Percentiles rank a stretch among this genome's conserved stretches.
phyloP scores from a whole-genome alignment of 1,140 invertebrate genomes.

The Pogonognathellus flavescens region DNA sequence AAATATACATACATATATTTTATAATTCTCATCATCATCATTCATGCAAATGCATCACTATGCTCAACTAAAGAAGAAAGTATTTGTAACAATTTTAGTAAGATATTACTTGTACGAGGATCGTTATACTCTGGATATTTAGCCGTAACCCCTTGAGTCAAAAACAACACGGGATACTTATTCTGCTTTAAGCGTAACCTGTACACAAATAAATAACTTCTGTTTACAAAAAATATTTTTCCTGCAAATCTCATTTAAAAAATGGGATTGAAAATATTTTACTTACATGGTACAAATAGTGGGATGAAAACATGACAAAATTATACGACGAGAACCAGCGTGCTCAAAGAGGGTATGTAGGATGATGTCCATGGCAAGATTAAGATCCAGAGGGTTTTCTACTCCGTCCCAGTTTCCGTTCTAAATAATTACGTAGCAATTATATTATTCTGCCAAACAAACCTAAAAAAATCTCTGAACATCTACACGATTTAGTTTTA shows the following conservation, averaged over 20 bases:
- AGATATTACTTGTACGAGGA: slow-evolving; percentile 79
- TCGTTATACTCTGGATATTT: slow-evolving; percentile 88
- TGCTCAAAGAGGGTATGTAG: slow-evolving; percentile 82
- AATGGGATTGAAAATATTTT: slow-evolving; percentile 18
- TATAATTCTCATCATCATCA: too few relatives aligned
- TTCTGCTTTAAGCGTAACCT: slow-evolving; percentile 91
- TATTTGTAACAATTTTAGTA: too few relatives aligned
- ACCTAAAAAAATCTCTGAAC: too few relatives aligned
- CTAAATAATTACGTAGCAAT: too few relatives aligned
- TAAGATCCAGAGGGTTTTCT: slow-evolving; percentile 90
- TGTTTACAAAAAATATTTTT: background rate
- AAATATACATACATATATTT: too few relatives aligned
- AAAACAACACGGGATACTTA: slow-evolving; percentile 93
- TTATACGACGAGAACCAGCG: slow-evolving; percentile 82
- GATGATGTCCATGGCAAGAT: slow-evolving; percentile 90
- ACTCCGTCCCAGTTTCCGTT: slow-evolving; percentile 87
- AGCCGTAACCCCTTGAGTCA: slow-evolving; percentile 86
- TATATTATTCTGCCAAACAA: too few relatives aligned
- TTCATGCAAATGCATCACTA: too few relatives aligned
- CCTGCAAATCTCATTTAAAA: background rate
- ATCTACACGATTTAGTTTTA: too few relatives aligned
- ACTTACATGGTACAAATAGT: slow-evolving; percentile 90
- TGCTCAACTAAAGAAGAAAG: too few relatives aligned
- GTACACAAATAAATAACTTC: slow-evolving; percentile 47
- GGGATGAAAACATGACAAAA: slow-evolving; percentile 95